phyloP scores from a whole-genome alignment of 1,140 invertebrate genomes.

The Lucilia cuprina region DNA sequence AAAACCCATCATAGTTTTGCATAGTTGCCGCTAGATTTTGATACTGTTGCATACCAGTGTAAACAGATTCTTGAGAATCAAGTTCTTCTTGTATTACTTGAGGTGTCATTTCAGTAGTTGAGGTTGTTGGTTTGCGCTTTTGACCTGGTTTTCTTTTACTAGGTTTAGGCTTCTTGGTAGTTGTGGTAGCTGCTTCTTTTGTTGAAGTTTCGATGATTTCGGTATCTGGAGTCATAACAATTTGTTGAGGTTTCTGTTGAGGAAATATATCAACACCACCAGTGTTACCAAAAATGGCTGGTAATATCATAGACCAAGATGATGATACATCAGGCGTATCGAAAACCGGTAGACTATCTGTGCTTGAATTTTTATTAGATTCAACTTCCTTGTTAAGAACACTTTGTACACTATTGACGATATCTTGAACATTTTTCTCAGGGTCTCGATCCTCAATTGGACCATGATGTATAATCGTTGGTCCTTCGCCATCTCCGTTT shows the following conservation, averaged over 20 bases:
- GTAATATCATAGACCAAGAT: conserved; percentile 81
- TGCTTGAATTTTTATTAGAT: conserved; percentile 69
- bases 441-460: conserved; percentile 64
- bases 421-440: conserved; percentile 76
- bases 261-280: conserved; percentile 70
- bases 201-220: conserved; percentile 64
- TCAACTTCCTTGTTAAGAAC: conserved; percentile 80
- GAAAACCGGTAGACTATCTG: conserved; percentile 65
- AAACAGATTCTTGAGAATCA: conserved; percentile 55
- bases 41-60: conserved; percentile 59
- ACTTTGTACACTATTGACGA: conserved; percentile 81
- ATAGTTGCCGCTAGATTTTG: conserved; percentile 52
- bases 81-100: conserved; percentile 59
- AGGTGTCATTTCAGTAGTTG: conserved; percentile 50
- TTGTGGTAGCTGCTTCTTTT: conserved; percentile 49
- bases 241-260: conserved; percentile 64
- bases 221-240: conserved; percentile 67
- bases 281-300: conserved; percentile 76
- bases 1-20: conserved; percentile 49
- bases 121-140: conserved; percentile 48
- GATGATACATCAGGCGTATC: conserved; percentile 75
- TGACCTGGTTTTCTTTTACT: conserved; percentile 48
- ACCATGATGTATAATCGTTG: conserved; percentile 64
- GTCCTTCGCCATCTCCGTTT: conserved; percentile 72
- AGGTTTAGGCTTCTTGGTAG: conserved; percentile 54